A percentile compares a stretch with the other conserved stretches of the same genome.
Evolutionary conservation across 2,888 invertebrate species (phyloP).

Genomic region (Aporophyla nigra): DNA sequence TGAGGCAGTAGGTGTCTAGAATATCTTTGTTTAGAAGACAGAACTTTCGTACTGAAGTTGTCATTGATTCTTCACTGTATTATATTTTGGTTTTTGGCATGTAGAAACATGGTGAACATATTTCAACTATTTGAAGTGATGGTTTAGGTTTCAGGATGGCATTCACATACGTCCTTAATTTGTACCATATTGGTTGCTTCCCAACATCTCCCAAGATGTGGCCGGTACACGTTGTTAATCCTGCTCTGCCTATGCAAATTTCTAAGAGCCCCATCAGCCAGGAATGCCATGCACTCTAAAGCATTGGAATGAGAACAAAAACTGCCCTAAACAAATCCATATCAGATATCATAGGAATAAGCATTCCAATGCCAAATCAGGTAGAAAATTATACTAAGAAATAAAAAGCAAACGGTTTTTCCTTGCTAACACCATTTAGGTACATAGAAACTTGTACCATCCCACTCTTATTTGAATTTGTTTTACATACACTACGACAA

Average conservation of each 20-base stretch:
- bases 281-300: slow-evolving; percentile 6
- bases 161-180: not conserved
- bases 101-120: not conserved
- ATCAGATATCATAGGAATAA: slow-evolving; percentile 45
- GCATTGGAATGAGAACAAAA: slow-evolving; percentile 17
- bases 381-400: slow-evolving; percentile 18
- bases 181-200: not conserved
- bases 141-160: not conserved
- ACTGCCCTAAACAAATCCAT: slow-evolving; percentile 6
- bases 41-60: not conserved
- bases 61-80: not conserved
- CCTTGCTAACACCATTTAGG: slow-evolving; percentile 41
- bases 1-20: not conserved
- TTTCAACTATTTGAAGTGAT: not conserved
- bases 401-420: slow-evolving; percentile 48
- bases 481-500: slow-evolving; percentile 82
- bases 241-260: slow-evolving; percentile 18
- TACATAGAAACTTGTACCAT: slow-evolving; percentile 62
- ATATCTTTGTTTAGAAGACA: not conserved
- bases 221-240: slow-evolving; percentile 5
- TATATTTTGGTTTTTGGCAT: not conserved
- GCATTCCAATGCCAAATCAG: slow-evolving; percentile 34
- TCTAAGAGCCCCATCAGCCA: slow-evolving; percentile 22
- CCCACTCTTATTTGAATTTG: slow-evolving; percentile 81
- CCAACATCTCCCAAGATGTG: slow-evolving; percentile 1